Evolutionary conservation across 2,113 vertebrate genomes (phyloP).

Genomic region (Pelecanus crispus): DNA sequence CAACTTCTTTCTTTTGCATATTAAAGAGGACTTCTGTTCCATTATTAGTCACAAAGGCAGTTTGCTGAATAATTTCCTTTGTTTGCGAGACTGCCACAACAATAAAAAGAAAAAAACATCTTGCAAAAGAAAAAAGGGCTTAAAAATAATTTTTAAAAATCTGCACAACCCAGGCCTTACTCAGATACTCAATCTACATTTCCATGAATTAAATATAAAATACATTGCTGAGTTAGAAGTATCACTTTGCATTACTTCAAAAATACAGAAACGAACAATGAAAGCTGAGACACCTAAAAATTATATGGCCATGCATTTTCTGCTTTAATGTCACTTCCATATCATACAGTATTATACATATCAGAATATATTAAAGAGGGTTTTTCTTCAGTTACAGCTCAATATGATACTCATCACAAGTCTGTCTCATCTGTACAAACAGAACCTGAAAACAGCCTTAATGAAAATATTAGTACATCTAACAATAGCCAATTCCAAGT

Average conservation of each 20-base stretch:
- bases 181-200: not conserved
- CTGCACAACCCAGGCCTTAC: not conserved
- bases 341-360: not conserved
- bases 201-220: not conserved
- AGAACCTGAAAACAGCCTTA: not conserved
- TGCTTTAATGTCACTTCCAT: not conserved
- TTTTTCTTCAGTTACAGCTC: not conserved
- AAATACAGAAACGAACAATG: not conserved
- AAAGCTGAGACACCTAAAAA: not conserved
- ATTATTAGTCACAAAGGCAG: constrained; percentile 34
- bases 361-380: not conserved
- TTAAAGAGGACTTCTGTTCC: constrained; percentile 39
- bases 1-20: constrained; percentile 30
- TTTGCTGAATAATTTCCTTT: constrained; percentile 42
- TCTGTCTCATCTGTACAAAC: not conserved
- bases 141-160: not conserved
- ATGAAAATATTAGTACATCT: not conserved
- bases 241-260: not conserved
- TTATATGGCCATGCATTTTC: not conserved
- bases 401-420: fast-evolving
- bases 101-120: not conserved
- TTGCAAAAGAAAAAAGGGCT: not conserved
- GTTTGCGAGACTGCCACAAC: not conserved
- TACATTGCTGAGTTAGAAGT: not conserved
- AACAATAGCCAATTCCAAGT: not conserved